Evolutionary conservation across 2,888 invertebrate species (phyloP).

Genomic region (Lochmaea capreae): DNA sequence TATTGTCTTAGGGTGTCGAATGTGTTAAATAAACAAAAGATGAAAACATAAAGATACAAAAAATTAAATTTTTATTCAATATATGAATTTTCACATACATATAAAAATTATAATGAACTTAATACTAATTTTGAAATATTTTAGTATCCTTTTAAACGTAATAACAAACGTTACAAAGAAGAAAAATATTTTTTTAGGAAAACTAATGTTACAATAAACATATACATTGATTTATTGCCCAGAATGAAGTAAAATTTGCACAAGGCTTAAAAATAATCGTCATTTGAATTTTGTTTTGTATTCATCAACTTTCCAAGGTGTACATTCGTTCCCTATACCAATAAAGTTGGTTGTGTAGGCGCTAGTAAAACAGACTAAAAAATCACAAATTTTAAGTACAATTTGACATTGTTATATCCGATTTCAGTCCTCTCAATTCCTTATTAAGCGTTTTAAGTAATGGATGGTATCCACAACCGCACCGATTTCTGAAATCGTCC

Average conservation of each 20-base stretch:
- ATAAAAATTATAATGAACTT: neutral
- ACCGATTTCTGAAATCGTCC: constrained; percentile 78
- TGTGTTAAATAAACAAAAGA: neutral
- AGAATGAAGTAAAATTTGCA: neutral
- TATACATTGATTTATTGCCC: neutral
- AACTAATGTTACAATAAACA: neutral
- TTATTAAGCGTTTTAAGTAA: constrained; percentile 74
- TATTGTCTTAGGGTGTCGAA: too few relatives aligned
- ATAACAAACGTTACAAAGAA: constrained; percentile 24
- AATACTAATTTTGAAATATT: constrained; percentile 5
- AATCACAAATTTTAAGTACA: constrained; percentile 49
- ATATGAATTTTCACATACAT: neutral
- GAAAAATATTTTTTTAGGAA: constrained; percentile 16
- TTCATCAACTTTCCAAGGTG: neutral
- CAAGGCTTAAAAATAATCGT: neutral
- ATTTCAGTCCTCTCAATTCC: constrained; percentile 66
- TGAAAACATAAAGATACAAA: neutral
- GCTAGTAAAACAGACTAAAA: constrained; percentile 2
- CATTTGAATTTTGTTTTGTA: neutral
- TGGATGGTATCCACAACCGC: constrained; percentile 77
- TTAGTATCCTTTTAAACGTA: constrained; percentile 29
- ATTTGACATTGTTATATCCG: constrained; percentile 52
- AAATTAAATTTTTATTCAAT: neutral
- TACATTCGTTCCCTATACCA: neutral
- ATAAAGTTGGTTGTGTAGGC: neutral